Conservation (phyloP, 2,113 vertebrate species). For the Pantherophis guttatus region DNA sequence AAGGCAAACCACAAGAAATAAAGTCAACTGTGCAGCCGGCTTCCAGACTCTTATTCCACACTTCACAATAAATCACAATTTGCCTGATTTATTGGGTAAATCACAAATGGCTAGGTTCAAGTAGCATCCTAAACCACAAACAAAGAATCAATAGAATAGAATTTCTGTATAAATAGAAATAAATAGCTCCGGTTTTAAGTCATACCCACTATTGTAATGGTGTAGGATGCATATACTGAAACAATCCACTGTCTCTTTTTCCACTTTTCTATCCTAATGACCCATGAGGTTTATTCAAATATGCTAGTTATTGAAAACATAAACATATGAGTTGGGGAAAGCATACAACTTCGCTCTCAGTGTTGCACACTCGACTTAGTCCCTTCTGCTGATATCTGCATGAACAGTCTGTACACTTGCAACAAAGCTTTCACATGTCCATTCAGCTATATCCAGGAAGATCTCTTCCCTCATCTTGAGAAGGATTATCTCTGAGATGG, state of each 20-base stretch:
- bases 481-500: neutral
- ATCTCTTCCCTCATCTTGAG: neutral
- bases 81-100: neutral
- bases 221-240: neutral
- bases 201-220: neutral
- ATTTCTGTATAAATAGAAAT: neutral
- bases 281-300: neutral
- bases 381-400: neutral
- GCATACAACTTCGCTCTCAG: neutral
- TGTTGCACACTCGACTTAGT: neutral
- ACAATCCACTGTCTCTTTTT: neutral
- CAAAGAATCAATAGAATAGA: neutral
- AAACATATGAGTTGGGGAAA: neutral
- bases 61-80: neutral
- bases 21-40: neutral
- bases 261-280: neutral
- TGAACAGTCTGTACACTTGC: neutral
- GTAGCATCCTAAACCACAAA: neutral
- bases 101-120: neutral
- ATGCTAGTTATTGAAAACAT: neutral
- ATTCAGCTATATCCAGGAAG: neutral
- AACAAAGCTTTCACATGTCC: neutral
- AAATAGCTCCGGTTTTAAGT: neutral
- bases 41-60: neutral
- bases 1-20: neutral